Evolutionary conservation across 2,888 invertebrate species (phyloP), one percentile per base, ranked within the genome.

Genomic region (Drosophila diplacantha): DNA sequence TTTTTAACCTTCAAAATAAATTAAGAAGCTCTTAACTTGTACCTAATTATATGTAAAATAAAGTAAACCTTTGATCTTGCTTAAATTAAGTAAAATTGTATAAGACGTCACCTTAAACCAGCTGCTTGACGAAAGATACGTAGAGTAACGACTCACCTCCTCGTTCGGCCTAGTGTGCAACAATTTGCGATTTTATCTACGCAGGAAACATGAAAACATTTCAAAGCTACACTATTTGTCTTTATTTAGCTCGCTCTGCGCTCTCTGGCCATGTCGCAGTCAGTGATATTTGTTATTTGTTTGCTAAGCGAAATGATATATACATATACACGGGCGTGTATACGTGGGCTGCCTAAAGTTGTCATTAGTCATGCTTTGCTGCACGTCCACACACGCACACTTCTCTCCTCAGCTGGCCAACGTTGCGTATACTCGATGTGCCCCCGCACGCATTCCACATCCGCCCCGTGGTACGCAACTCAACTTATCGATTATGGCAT

Each of bases 351-450:
- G 73, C 73, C 74, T 75, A 81, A 65, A 75, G 73, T 66, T 73
- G 79, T 82, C 78, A 83, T 78, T 83, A 79, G 84, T 82, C 82
- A 78, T 75, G 84, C 84, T 71, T 84, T 78, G 74, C 71, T 67
- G 73, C 68, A 68, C 62, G 54, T 49, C 61, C 58, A 53, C 38
- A 38, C 51, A 44, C 18, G 8, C 44, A 44, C 8, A 14, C 29
- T 1, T 8, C 44, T 31, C 29, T 35, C 16, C 37, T 43, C 34
- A 26, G 46, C 51, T 66, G 32, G 58, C 52, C 71, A 79, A 54
- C 69, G 50, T 26, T 63, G 64, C 76, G 80, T 73, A 79, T 75
- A 64, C 84, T 79, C 66, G 58, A 73, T 72, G 60, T 35, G 60
- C 43, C 35, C 22, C 20, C 44, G 12, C 24, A 54, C 34, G 35